Base-by-base conservation (phyloP, 92 coral and sea anemone genomes). In the Palythoa grandis region DNA sequence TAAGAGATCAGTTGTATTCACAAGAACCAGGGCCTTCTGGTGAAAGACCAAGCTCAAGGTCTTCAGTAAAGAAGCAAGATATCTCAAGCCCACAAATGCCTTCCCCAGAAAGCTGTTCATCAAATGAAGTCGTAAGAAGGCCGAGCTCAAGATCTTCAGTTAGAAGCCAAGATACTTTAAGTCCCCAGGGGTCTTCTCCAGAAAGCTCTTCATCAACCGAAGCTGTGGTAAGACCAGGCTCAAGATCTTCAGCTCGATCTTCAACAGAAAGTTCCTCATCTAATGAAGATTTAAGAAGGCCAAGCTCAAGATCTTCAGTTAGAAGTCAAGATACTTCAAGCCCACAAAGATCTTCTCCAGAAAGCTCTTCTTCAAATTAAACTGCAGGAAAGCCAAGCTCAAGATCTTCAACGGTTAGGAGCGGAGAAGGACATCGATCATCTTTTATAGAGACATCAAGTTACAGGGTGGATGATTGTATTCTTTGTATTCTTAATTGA, bases 1-100 rank as follows among this genome's bases (percentile, higher is more conserved):
- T 79, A 35, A 17, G 22, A 60, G 47, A 71, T 4, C 52, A 11
- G 65, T 9, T 19, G 5, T 58, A 65, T 1, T 65, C 29, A 4
- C 25, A 20, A 65, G 70, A 65, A n/a, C 70, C 16, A 35, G 74
- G 48, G 19, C 16, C 74, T 25, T 69, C 72, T 43, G 58, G 40
- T 22, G 74, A 43, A 39, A 79, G 74, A n/a, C 73, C 84, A 63
- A 60, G 47, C 35, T 79, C 84, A 20, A 79, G 72, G 10, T 60
- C 85, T 80, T 80, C 74, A 40, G 22, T 80, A 40, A 66, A 58
- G 40, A 80, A 72, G 58, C 84, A 63, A 39, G 58, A 11, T 52
- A 11, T 23, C 43, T 25, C 60, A 8, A 69, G 61, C 8, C 39
- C 60, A 2, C 20, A 23, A 4, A 52, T 57, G 56, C 16, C 78